These are phyloP conservation scores for Bradysia coprophila DNA, from an alignment of 1,140 invertebrate species.

Conservation along the genomic window DNA sequence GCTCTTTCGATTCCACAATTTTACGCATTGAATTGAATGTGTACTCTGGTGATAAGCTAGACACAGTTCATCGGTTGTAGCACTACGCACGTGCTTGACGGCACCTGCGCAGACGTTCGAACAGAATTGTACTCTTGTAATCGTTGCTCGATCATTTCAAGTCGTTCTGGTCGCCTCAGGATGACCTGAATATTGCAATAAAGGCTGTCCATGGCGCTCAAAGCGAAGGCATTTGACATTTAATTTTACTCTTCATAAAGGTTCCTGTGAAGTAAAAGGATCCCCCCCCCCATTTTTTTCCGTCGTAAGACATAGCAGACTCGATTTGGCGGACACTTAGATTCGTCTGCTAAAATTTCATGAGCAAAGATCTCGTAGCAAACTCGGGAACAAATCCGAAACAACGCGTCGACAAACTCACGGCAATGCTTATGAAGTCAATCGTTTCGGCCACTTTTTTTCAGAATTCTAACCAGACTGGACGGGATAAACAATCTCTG, in stretches of 20 bases:
- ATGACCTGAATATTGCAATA: slow-evolving; percentile 33
- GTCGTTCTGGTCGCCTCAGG: slow-evolving; percentile 61
- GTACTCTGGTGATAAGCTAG: slow-evolving; percentile 41
- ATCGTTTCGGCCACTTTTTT: slow-evolving; percentile 25
- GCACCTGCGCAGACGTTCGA: slow-evolving; percentile 37
- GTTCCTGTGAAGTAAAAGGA: slow-evolving; percentile 58
- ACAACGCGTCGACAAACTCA: slow-evolving; percentile 9
- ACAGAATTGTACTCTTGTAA: slow-evolving; percentile 43
- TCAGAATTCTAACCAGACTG: slow-evolving; percentile 26
- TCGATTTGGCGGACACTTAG: slow-evolving; percentile 33
- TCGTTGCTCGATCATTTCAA: slow-evolving; percentile 45
- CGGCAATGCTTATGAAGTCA: slow-evolving; percentile 33
- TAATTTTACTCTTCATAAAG: slow-evolving; percentile 31
- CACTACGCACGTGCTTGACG: slow-evolving; percentile 27
- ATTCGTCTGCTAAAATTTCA: slow-evolving; percentile 42
- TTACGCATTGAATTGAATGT: slow-evolving; percentile 33
- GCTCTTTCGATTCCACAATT: slow-evolving; percentile 11
- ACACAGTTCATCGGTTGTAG: slow-evolving; percentile 46
- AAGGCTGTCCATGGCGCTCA: not conserved
- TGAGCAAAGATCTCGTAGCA: slow-evolving; percentile 8
- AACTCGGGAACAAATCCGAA: not conserved
- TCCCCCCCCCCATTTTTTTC: no score
- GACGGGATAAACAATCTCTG: slow-evolving; percentile 47
- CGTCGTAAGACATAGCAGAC: slow-evolving; percentile 59
- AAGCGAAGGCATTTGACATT: not conserved